phyloP scores from a whole-genome alignment of 2,797 vertebrate genomes.

The Sebastolobus alascanus region DNA sequence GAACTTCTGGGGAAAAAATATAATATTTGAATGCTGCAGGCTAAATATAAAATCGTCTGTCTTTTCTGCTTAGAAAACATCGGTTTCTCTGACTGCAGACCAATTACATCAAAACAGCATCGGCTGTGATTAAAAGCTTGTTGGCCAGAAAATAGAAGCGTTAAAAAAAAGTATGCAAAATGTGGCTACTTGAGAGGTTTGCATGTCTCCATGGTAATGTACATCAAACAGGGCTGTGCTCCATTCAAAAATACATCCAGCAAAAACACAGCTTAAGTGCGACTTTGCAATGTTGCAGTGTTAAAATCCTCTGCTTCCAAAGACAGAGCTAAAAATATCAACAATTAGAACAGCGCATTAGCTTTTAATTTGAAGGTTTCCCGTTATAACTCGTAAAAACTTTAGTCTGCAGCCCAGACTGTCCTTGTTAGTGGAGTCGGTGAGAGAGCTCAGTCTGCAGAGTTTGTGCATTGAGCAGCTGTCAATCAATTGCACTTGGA shows the following conservation, averaged over 20 bases:
- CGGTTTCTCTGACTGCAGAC: constrained; percentile 26
- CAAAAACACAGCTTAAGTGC: background rate
- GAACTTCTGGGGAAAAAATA: constrained; percentile 12
- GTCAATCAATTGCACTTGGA: constrained; percentile 51
- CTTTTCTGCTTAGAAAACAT: constrained; percentile 41
- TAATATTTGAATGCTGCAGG: constrained; percentile 28
- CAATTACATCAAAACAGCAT: constrained; percentile 32
- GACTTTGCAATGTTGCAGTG: background rate
- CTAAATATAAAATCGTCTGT: constrained; percentile 38
- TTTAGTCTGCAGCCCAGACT: constrained; percentile 4
- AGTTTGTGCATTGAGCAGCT: constrained; percentile 36
- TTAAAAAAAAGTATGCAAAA: constrained; percentile 5
- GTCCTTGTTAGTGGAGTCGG: constrained; percentile 25
- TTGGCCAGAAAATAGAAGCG: background rate
- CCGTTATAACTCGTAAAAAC: background rate
- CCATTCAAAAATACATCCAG: background rate
- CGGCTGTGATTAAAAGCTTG: constrained; percentile 37
- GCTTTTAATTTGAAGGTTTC: constrained; percentile 14
- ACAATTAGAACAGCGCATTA: background rate
- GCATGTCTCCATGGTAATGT: constrained; percentile 20
- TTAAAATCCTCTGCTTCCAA: background rate
- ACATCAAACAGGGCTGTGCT: background rate
- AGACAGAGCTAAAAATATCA: constrained; percentile 14
- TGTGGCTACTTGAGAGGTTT: background rate
- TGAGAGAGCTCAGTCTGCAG: constrained; percentile 2